Evolutionary conservation across 2,113 vertebrate genomes (phyloP).

Genomic region (Labeo rohita): DNA sequence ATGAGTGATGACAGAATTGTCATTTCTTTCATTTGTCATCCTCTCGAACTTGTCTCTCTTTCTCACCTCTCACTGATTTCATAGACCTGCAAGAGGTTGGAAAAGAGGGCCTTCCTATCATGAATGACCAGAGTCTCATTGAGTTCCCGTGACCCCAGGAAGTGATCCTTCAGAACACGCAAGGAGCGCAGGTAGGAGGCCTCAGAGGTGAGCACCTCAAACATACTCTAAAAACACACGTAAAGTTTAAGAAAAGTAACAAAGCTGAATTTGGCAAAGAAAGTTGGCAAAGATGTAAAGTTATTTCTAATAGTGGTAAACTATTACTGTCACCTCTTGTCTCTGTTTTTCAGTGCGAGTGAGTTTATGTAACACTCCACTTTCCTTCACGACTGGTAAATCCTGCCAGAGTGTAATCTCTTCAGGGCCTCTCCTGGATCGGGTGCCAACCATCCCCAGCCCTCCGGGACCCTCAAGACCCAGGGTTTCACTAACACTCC

Average conservation of each 20-base stretch:
- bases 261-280: not conserved
- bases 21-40: not conserved
- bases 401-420: conserved; percentile 80
- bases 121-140: conserved; percentile 73
- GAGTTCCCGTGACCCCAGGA: conserved; percentile 75
- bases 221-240: conserved; percentile 72
- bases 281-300: not conserved
- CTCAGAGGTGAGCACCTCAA: conserved; percentile 81
- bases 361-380: conserved; percentile 74
- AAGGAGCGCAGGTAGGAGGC: conserved; percentile 80
- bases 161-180: conserved; percentile 75
- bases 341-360: conserved; percentile 71
- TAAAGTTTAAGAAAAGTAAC: not conserved
- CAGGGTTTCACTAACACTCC: conserved; percentile 57
- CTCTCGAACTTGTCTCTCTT: not conserved
- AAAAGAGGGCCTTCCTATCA: conserved; percentile 80
- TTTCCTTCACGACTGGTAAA: conserved; percentile 71
- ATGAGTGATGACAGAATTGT: not conserved
- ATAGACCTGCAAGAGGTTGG: conserved; percentile 77
- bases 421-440: conserved; percentile 27
- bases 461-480: conserved; percentile 48
- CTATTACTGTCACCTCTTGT: conserved; percentile 75
- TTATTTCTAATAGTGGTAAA: not conserved
- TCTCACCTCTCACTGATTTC: conserved; percentile 80
- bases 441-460: not conserved